Evolutionary conservation across 2,113 vertebrate genomes (phyloP).

Genomic region (Elachura formosa): DNA sequence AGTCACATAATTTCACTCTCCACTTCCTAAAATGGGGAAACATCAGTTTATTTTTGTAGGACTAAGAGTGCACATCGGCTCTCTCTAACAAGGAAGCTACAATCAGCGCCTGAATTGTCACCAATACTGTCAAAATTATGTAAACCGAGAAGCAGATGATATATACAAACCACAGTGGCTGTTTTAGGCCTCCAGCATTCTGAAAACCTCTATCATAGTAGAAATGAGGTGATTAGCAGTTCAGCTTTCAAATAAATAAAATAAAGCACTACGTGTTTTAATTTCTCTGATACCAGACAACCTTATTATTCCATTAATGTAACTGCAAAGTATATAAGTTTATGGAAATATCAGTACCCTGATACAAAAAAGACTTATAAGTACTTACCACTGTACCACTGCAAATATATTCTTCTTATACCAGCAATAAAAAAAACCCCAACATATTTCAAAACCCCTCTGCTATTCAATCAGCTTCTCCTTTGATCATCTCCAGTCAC

Average conservation of each 20-base stretch:
- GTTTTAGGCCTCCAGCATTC: not conserved
- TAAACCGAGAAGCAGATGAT: not conserved
- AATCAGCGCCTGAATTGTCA: not conserved
- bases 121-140: not conserved
- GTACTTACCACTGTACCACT: not conserved
- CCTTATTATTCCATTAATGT: not conserved
- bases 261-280: not conserved
- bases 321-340: not conserved
- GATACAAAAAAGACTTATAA: not conserved
- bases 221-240: not conserved
- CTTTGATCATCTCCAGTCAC: not conserved
- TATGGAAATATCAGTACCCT: not conserved
- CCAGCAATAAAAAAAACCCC: not conserved
- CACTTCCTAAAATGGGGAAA: not conserved
- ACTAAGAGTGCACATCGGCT: accelerated
- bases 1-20: not conserved
- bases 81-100: not conserved
- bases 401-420: not conserved
- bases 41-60: not conserved
- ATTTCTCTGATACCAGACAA: not conserved
- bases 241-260: not conserved
- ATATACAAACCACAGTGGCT: not conserved
- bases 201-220: not conserved
- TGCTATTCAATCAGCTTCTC: not conserved
- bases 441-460: not conserved